Evolutionary conservation across 1,140 invertebrate genomes (phyloP).

Genomic region (Euglossa dilemma): DNA sequence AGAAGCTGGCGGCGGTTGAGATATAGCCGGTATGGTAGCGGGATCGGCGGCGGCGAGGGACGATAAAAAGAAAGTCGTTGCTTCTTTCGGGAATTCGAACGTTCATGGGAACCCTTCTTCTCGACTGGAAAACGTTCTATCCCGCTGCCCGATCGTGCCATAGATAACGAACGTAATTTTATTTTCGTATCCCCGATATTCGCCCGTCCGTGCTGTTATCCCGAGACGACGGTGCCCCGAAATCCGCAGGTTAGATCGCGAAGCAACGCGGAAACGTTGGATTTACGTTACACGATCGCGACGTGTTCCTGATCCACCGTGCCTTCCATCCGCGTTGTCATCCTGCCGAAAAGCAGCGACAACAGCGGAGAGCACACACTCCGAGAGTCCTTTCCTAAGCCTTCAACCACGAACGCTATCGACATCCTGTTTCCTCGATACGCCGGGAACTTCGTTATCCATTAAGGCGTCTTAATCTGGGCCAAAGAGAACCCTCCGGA

Average conservation of each 20-base stretch:
- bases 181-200: background rate
- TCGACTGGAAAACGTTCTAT: background rate
- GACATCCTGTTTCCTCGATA: constrained; percentile 41
- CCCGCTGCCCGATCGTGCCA: background rate
- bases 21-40: background rate
- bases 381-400: background rate
- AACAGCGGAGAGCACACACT: constrained; percentile 17
- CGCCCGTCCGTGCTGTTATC: background rate
- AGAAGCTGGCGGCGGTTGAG: background rate
- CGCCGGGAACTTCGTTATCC: constrained; percentile 35
- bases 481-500: constrained; percentile 18
- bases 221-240: background rate
- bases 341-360: constrained; percentile 5
- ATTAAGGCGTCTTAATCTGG: constrained; percentile 60
- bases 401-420: constrained; percentile 27
- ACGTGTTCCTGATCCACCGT: background rate
- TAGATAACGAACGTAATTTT: background rate
- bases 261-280: no score
- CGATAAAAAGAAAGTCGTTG: constrained; percentile 10
- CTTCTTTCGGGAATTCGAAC: constrained; percentile 14
- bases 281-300: background rate
- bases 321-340: background rate
- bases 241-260: background rate
- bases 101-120: constrained; percentile 1
- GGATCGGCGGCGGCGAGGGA: background rate